Base-by-base conservation (phyloP, 2,888 invertebrate genomes). In the Plutella xylostella region DNA sequence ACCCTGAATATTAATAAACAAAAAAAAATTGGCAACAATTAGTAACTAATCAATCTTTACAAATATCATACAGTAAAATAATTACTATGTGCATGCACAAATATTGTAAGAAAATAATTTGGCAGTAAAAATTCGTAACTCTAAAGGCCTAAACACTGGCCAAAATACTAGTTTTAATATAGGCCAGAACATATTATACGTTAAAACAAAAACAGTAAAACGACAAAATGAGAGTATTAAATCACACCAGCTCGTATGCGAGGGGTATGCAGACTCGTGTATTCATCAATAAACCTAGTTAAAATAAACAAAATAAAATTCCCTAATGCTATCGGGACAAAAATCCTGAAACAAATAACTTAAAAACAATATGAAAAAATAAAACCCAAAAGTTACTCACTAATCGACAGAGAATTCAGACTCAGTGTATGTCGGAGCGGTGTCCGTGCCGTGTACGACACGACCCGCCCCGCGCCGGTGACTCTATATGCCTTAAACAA, bases 281-380 rank as follows among this genome's bases (percentile, higher is more conserved):
- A 39, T 45, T 41, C 31, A 58, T 63, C 65, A 45, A 71, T 72
- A 73, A 72, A 73, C 66, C 73, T 79, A 79, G 64, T 68, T 77
- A 70, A 75, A 77, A 75, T 75, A 80, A 80, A 77, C 64, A 80
- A 80, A 80, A 80, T 79, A 79, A 83, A 82, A 80, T 79, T 79
- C 83, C 83, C 83, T 83, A 82, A 82, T 76, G 73, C 82, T 83
- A 83, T 75, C 72, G 82, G 83, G 83, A 83, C 82, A 82, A 83
- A 83, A 83, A 82, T 80, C 80, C 82, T 73, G 79, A 80, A 82
- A 78, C 79, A 78, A 79, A 82, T 77, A 82, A 83, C 79, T 80
- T 82, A 82, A 82, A 83, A 82, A 80, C 78, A 80, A 79, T 79
- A 80, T 74, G 78, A 82, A 80, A 82, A 79, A 78, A 72, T 35